A percentile compares a stretch with the other conserved stretches of the same genome.
Conservation (phyloP, 1,140 invertebrate genomes). For the Trichonephila inaurata region DNA sequence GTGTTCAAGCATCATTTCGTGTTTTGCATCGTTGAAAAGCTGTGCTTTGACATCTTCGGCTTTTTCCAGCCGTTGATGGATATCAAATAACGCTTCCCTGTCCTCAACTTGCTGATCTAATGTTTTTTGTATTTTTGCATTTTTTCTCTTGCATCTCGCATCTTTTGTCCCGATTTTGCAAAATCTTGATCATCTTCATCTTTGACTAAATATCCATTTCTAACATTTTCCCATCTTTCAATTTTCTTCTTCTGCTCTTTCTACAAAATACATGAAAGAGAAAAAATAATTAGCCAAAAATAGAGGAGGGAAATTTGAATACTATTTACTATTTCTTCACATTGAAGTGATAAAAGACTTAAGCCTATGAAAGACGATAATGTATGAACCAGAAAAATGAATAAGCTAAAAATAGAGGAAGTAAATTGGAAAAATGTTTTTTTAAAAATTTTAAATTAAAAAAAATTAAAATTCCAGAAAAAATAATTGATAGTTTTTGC, state of each 20-base stretch:
- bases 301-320: background rate
- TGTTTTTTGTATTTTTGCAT: background rate
- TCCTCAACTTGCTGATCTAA: slow-evolving; percentile 37
- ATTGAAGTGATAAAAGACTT: too few relatives aligned
- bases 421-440: too few relatives aligned
- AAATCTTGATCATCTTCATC: slow-evolving; percentile 22
- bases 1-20: slow-evolving; percentile 31
- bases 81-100: background rate
- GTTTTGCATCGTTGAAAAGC: slow-evolving; percentile 60
- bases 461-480: too few relatives aligned
- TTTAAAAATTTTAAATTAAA: too few relatives aligned
- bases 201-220: slow-evolving; percentile 40
- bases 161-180: background rate
- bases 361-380: too few relatives aligned
- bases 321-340: too few relatives aligned
- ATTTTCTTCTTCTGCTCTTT: background rate
- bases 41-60: slow-evolving; percentile 2
- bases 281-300: background rate
- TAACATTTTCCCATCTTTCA: slow-evolving; percentile 52
- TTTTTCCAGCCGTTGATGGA: background rate
- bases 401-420: too few relatives aligned
- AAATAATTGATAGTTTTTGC: too few relatives aligned
- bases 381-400: too few relatives aligned
- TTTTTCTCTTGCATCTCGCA: background rate
- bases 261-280: background rate